Evolutionary conservation across 2,797 vertebrate genomes (phyloP), one percentile per base, ranked within the genome.

Genomic region (Sebastes taczanowskii): DNA sequence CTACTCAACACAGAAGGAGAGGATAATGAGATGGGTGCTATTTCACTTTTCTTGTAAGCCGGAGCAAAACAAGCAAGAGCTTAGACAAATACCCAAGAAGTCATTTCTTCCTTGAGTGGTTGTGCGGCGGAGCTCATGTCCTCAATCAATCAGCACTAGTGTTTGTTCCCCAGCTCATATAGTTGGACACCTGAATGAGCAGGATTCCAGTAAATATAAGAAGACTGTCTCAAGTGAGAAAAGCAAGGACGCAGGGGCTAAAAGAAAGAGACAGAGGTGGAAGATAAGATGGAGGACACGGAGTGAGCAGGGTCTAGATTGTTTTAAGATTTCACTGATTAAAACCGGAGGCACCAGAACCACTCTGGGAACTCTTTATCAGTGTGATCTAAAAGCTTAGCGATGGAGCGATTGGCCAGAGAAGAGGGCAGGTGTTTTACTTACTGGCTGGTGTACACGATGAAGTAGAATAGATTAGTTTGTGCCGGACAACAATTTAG

Each of bases 11-110:
- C 22, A 71, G 38, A 80, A 16, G 18, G 46, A 52, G 46, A 70
- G 49, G 74, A 82, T 85, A 87, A 92, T 92, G 64, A 88, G 68
- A 67, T 72, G 49, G 52, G 56, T 62, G 68, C 49, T 59, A 27
- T 88, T 90, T 87, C 42, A 65, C 69, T 80, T 83, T 67, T 20
- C 69, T 67, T 86, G 77, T 86, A 85, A 90, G 89, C 68, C 16
- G 7, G 22, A 82, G 65, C 29, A 68, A 78, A 85, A 79, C 59
- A 70, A 80, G 55, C 73, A 32, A 76, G 23, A 63, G 64, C 53
- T 80, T 55, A 79, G 60, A 81, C 59, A 87, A 81, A 82, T 71
- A 71, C 67, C 67, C n/a, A 35, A 73, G 52, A 77, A 81, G 74
- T 73, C 0, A 77, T 87, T 87, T 85, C 80, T 83, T 71, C 46